Conservation (phyloP, 2,113 vertebrate genomes). For the Polypterus bichir region DNA sequence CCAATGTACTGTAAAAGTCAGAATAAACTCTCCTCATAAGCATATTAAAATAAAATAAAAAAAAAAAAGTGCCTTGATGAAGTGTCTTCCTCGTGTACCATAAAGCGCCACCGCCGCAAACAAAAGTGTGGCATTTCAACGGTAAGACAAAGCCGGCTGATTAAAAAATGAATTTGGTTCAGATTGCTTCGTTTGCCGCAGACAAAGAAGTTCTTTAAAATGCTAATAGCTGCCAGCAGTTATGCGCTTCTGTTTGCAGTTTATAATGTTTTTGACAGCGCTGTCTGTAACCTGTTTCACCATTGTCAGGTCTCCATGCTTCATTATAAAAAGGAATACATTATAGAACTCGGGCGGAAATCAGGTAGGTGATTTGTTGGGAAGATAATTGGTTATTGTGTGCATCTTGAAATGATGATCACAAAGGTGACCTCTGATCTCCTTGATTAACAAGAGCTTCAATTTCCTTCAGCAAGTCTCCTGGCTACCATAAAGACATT, state of each 20-base stretch:
- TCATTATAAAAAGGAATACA: slow-evolving; percentile 29
- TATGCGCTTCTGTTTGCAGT: slow-evolving; percentile 26
- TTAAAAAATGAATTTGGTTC: too few relatives aligned
- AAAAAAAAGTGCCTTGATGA: too few relatives aligned
- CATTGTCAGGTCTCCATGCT: slow-evolving; percentile 23
- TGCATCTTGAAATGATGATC: slow-evolving; percentile 36
- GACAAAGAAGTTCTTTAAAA: slow-evolving; percentile 21
- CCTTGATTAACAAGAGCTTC: slow-evolving; percentile 33
- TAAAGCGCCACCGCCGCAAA: too few relatives aligned
- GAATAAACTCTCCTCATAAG: too few relatives aligned
- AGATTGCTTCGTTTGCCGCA: background rate
- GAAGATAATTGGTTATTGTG: slow-evolving; percentile 43
- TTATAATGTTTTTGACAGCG: slow-evolving; percentile 28
- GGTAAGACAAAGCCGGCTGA: too few relatives aligned
- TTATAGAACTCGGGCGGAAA: slow-evolving; percentile 30
- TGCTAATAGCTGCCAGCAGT: slow-evolving; percentile 20
- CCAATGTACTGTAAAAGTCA: too few relatives aligned
- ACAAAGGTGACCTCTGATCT: slow-evolving; percentile 40
- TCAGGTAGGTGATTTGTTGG: slow-evolving; percentile 33
- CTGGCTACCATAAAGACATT: slow-evolving; percentile 19
- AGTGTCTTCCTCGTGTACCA: too few relatives aligned
- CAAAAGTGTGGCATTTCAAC: too few relatives aligned
- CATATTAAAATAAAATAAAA: too few relatives aligned
- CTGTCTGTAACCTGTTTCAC: slow-evolving; percentile 24
- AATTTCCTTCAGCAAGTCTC: slow-evolving; percentile 8